A percentile compares a stretch with the other conserved stretches of the same genome.
phyloP scores from a whole-genome alignment of 2,797 vertebrate species.

The Lithobates sylvaticus region DNA sequence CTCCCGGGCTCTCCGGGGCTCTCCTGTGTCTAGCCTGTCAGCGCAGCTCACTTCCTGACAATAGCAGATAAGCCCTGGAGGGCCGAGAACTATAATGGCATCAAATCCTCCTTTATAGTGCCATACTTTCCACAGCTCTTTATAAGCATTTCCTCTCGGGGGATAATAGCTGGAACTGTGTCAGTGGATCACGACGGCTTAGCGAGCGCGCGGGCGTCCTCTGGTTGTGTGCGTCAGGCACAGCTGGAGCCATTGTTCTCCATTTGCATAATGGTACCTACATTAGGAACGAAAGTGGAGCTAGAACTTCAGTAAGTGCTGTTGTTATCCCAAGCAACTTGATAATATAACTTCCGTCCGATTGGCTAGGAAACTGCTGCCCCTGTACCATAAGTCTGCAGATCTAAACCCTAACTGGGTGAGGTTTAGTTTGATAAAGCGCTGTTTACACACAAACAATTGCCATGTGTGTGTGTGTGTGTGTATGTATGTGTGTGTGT shows the following conservation, averaged over 20 bases:
- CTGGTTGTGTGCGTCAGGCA: neutral
- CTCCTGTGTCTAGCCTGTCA: conserved; percentile 6
- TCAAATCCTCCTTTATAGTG: conserved; percentile 42
- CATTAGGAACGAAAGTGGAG: neutral
- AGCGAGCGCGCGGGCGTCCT: conserved; percentile 10
- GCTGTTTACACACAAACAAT: no score
- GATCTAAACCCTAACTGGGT: no score
- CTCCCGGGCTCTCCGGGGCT: neutral
- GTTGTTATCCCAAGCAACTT: no score
- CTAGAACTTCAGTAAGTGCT: no score
- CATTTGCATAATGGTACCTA: neutral
- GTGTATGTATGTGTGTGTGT: no score
- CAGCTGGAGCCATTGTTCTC: neutral
- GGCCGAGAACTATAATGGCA: conserved; percentile 13
- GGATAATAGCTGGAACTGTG: conserved; percentile 38
- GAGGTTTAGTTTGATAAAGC: no score
- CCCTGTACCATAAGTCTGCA: no score
- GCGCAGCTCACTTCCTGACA: conserved; percentile 27
- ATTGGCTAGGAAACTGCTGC: no score
- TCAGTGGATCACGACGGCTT: neutral
- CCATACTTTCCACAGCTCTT: conserved; percentile 24
- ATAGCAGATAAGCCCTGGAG: conserved; percentile 51
- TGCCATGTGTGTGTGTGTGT: no score
- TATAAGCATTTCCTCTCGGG: conserved; percentile 8
- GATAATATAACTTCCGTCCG: no score